A percentile compares a stretch with the other conserved stretches of the same genome.
Conservation (phyloP, 2,113 vertebrate genomes). For the Mastomys natalensis region DNA sequence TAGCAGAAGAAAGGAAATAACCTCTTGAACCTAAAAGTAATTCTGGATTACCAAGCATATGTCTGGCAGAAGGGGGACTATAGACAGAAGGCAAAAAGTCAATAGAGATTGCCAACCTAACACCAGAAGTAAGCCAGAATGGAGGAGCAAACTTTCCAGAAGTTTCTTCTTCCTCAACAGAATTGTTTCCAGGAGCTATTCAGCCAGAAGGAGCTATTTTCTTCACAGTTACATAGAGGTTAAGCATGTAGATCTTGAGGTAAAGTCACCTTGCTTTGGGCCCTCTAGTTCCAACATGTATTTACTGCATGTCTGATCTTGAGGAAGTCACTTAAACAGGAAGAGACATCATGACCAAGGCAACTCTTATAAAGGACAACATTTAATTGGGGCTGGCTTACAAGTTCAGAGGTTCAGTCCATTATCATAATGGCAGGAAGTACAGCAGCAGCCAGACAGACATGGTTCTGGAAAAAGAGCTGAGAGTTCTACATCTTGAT, state of each 20-base stretch:
- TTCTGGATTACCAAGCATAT: neutral
- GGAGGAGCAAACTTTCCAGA: conserved; percentile 19
- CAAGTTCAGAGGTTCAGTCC: no score
- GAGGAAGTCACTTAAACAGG: neutral
- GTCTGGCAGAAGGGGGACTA: neutral
- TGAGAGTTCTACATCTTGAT: no score
- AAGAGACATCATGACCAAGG: no score
- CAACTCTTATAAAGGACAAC: no score
- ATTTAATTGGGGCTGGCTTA: no score
- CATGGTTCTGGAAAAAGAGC: no score
- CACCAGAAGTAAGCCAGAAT: conserved; percentile 5
- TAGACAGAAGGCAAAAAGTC: conserved; percentile 34
- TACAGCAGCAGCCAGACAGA: no score
- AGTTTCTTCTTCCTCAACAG: neutral
- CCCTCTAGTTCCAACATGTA: neutral
- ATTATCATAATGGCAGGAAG: no score
- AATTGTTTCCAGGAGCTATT: neutral
- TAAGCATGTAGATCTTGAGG: neutral
- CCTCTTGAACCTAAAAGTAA: conserved; percentile 34
- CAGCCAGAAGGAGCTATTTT: neutral
- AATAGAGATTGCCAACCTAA: neutral
- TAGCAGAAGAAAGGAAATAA: neutral
- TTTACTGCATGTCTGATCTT: neutral
- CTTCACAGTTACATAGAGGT: neutral
- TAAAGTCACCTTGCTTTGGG: neutral